A percentile compares a stretch with the other conserved stretches of the same genome.
Evolutionary conservation across 2,888 invertebrate species (phyloP).

Genomic region (Coremacera marginata): DNA sequence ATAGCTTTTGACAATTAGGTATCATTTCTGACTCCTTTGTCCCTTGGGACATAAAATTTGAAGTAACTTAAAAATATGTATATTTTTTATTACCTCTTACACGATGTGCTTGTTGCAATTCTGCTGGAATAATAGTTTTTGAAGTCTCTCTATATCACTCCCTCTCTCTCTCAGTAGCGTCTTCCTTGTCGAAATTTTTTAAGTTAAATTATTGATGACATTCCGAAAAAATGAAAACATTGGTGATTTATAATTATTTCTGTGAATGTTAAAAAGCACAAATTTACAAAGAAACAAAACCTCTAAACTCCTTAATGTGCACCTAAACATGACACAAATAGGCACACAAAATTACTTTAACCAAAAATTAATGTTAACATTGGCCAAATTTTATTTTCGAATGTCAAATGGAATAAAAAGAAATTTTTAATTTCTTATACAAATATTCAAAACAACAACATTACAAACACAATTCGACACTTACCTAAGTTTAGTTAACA

Average conservation of each 20-base stretch:
- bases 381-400: slow-evolving; percentile 15
- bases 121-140: too few species aligned
- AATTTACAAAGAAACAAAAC: not conserved
- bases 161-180: not conserved
- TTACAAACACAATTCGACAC: too few species aligned
- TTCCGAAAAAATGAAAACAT: slow-evolving; percentile 41
- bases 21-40: too few species aligned
- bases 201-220: slow-evolving; percentile 35
- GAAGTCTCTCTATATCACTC: too few species aligned
- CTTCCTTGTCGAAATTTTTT: slow-evolving; percentile 13
- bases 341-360: slow-evolving; percentile 3
- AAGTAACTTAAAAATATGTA: too few species aligned
- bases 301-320: not conserved
- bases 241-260: slow-evolving; percentile 22
- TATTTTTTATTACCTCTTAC: too few species aligned
- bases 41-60: too few species aligned
- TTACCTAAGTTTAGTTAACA: too few species aligned
- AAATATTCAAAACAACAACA: not conserved
- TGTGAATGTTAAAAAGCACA: not conserved
- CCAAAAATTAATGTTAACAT: slow-evolving; percentile 3
- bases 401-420: slow-evolving; percentile 2
- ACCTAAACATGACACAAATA: not conserved
- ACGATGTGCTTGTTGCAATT: not conserved
- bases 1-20: too few species aligned
- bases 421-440: too few species aligned